Conservation (phyloP, 1,140 invertebrate genomes). For the Drosophila ambigua region DNA sequence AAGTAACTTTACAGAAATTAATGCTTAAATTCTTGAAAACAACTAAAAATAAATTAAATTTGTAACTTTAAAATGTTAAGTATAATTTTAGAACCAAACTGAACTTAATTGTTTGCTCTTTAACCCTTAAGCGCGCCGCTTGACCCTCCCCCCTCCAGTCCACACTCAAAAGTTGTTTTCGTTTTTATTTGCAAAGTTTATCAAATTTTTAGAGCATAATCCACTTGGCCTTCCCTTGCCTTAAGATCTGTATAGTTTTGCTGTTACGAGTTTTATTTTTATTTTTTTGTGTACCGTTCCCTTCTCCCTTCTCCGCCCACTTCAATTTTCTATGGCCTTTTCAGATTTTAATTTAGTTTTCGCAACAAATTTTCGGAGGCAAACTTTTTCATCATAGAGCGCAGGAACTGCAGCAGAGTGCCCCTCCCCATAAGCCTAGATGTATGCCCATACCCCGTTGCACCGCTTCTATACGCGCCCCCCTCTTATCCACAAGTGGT, state of each 20-base stretch:
- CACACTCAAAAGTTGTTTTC: neutral
- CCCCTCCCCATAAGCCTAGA: neutral
- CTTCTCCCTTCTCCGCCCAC: neutral
- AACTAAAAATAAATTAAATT: too few relatives aligned
- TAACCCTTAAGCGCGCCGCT: neutral
- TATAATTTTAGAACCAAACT: too few relatives aligned
- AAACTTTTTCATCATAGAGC: slow-evolving; percentile 68
- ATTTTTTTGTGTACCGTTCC: neutral
- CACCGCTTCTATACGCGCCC: neutral
- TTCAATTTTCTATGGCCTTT: slow-evolving; percentile 39
- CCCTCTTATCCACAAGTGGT: slow-evolving; percentile 28
- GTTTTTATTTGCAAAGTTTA: slow-evolving; percentile 9
- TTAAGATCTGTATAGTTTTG: slow-evolving; percentile 24
- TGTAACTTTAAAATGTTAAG: too few relatives aligned
- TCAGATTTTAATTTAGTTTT: slow-evolving; percentile 81
- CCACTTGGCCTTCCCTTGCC: slow-evolving; percentile 35
- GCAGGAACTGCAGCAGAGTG: slow-evolving; percentile 17
- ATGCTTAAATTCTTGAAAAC: too few relatives aligned
- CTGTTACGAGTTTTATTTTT: slow-evolving; percentile 14
- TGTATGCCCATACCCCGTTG: too few relatives aligned
- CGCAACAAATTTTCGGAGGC: slow-evolving; percentile 68
- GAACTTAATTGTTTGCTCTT: too few relatives aligned
- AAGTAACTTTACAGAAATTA: neutral
- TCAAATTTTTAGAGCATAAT: slow-evolving; percentile 40
- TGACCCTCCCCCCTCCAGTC: too few relatives aligned